These are phyloP conservation scores for Cephonodes hylas DNA, from an alignment of 2,888 invertebrate species.

Conservation along the genomic window DNA sequence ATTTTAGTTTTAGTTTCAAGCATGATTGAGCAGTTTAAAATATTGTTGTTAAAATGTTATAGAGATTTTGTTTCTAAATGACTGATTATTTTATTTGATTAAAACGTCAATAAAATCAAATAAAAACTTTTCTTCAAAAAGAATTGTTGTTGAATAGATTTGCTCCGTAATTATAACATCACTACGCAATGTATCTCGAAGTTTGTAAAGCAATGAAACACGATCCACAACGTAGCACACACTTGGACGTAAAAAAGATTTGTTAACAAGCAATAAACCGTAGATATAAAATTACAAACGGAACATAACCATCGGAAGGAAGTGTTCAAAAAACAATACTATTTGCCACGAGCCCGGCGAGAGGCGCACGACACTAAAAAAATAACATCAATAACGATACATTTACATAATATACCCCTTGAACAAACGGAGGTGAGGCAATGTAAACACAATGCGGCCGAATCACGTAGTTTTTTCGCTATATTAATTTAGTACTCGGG, in stretches of 20 bases:
- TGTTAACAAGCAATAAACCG: constrained; percentile 24
- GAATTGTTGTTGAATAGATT: background rate
- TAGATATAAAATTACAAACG: constrained; percentile 19
- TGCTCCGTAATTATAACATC: background rate
- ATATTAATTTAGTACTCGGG: constrained; percentile 77
- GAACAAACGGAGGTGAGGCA: constrained; percentile 65
- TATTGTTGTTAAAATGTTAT: too few species aligned
- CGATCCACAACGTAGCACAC: constrained; percentile 21
- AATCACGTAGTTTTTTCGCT: constrained; percentile 69
- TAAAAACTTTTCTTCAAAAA: too few species aligned
- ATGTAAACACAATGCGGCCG: constrained; percentile 66
- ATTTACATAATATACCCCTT: constrained; percentile 77
- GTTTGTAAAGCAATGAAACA: background rate
- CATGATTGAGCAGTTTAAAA: too few species aligned
- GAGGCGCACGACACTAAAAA: constrained; percentile 60
- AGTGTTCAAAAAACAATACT: constrained; percentile 45
- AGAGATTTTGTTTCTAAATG: too few species aligned
- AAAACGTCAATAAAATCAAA: too few species aligned
- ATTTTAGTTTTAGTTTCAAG: too few species aligned
- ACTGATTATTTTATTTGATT: too few species aligned
- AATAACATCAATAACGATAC: constrained; percentile 59
- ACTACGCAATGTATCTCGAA: background rate
- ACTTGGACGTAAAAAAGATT: constrained; percentile 25
- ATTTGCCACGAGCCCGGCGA: constrained; percentile 72
- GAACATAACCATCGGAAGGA: constrained; percentile 43